A percentile compares a stretch with the other conserved stretches of the same genome.
Evolutionary conservation across 2,113 vertebrate species (phyloP).

Genomic region (Gobiocypris rarus): DNA sequence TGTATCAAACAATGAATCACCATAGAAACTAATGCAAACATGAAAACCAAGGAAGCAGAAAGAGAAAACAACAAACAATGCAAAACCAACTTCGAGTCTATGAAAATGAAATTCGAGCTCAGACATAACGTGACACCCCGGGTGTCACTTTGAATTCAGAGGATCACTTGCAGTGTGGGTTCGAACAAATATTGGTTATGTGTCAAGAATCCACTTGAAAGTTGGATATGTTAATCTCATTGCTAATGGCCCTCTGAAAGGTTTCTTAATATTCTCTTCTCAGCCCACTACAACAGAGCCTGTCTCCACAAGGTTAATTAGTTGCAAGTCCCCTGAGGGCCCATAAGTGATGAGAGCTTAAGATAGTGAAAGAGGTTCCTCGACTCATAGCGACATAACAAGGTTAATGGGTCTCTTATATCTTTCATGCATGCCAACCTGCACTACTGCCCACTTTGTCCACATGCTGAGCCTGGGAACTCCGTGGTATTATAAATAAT

Average conservation of each 20-base stretch:
- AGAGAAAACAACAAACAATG: too few species aligned
- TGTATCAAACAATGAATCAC: too few species aligned
- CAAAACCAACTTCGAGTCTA: too few species aligned
- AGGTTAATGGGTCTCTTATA: constrained; percentile 76
- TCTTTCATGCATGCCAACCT: constrained; percentile 56
- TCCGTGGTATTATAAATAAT: constrained; percentile 65
- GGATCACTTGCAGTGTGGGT: constrained; percentile 52
- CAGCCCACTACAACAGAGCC: constrained; percentile 69
- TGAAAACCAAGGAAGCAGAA: too few species aligned
- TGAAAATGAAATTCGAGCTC: too few species aligned
- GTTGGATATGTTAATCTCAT: constrained; percentile 79
- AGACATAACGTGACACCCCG: constrained; percentile 7
- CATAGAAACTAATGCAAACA: too few species aligned
- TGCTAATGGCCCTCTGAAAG: constrained; percentile 73
- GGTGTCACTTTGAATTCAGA: constrained; percentile 66
- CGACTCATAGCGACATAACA: constrained; percentile 66
- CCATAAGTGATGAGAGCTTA: constrained; percentile 70
- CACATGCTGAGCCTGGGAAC: constrained; percentile 48
- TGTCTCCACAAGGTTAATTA: constrained; percentile 84
- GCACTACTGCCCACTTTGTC: constrained; percentile 44
- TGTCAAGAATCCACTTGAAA: constrained; percentile 79
- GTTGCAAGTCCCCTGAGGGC: constrained; percentile 72
- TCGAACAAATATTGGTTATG: constrained; percentile 78
- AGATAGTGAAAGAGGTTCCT: constrained; percentile 73
- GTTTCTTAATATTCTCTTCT: constrained; percentile 77